Conservation (phyloP, 2,113 vertebrate species). For the Nesoenas mayeri region DNA sequence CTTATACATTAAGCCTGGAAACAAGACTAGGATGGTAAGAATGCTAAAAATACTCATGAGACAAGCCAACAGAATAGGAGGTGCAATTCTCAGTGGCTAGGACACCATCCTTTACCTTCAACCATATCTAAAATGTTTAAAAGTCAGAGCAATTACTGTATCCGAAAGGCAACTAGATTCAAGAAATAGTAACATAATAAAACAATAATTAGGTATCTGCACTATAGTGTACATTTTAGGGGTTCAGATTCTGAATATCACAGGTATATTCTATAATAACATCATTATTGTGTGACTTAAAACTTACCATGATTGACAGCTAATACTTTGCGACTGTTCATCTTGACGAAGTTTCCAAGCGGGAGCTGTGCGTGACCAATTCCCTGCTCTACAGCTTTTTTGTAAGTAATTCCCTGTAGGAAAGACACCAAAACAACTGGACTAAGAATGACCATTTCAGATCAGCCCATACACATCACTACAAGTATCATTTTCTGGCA, state of each 20-base stretch:
- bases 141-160: neutral
- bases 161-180: neutral
- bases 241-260: neutral
- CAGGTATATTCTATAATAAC: neutral
- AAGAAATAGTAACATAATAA: neutral
- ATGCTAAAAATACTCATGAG: neutral
- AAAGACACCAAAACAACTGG: slow-evolving; percentile 18
- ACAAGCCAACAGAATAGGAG: neutral
- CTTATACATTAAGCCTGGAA: neutral
- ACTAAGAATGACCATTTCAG: neutral
- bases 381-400: slow-evolving; percentile 84
- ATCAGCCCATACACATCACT: neutral
- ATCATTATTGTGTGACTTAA: neutral
- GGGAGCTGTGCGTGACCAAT: slow-evolving; percentile 93
- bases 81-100: neutral
- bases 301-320: slow-evolving; percentile 95
- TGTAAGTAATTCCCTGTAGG: slow-evolving; percentile 88
- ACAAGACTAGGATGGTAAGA: neutral
- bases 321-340: slow-evolving; percentile 97
- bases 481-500: neutral
- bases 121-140: neutral
- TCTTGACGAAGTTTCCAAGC: slow-evolving; percentile 91
- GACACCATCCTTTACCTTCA: neutral
- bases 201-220: neutral
- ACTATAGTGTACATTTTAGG: neutral